These are phyloP conservation scores for Eilema griseolum DNA, from an alignment of 2,888 invertebrate genomes.

Conservation along the genomic window DNA sequence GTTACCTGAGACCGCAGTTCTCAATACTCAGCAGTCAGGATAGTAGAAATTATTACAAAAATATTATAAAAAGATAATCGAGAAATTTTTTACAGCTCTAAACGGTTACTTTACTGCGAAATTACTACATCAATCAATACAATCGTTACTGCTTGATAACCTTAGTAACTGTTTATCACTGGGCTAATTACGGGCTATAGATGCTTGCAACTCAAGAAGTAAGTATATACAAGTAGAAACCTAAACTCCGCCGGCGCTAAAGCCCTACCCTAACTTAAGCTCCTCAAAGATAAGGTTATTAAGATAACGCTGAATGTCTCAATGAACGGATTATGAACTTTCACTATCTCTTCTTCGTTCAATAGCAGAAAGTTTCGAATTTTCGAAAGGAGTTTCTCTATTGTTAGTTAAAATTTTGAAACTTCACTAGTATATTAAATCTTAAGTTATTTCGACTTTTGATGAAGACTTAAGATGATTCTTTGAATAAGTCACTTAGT, in stretches of 20 bases:
- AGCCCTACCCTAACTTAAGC: constrained; percentile 25
- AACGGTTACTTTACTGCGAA: too few relatives aligned
- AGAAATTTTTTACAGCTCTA: too few relatives aligned
- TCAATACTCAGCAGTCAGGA: too few relatives aligned
- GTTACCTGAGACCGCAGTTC: too few relatives aligned
- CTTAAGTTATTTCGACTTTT: background rate
- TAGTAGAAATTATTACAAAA: too few relatives aligned
- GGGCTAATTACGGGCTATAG: too few relatives aligned
- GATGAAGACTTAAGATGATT: background rate
- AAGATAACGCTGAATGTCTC: constrained; percentile 39
- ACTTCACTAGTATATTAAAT: constrained; percentile 4
- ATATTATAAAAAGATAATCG: too few relatives aligned
- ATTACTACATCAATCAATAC: too few relatives aligned
- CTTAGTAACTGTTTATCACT: too few relatives aligned
- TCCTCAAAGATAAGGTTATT: constrained; percentile 38
- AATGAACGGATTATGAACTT: constrained; percentile 38
- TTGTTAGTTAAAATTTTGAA: constrained; percentile 16
- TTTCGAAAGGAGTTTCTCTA: too few relatives aligned
- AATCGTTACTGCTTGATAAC: too few relatives aligned
- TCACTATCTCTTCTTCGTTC: constrained; percentile 23
- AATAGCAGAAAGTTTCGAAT: constrained; percentile 30
- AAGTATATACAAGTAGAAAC: background rate
- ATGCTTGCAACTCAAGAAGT: background rate
- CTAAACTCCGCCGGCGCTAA: constrained; percentile 14
- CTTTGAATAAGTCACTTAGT: background rate